Evolutionary conservation across 2,888 invertebrate species (phyloP), one percentile per base, ranked within the genome.

Genomic region (Morpho achilles): DNA sequence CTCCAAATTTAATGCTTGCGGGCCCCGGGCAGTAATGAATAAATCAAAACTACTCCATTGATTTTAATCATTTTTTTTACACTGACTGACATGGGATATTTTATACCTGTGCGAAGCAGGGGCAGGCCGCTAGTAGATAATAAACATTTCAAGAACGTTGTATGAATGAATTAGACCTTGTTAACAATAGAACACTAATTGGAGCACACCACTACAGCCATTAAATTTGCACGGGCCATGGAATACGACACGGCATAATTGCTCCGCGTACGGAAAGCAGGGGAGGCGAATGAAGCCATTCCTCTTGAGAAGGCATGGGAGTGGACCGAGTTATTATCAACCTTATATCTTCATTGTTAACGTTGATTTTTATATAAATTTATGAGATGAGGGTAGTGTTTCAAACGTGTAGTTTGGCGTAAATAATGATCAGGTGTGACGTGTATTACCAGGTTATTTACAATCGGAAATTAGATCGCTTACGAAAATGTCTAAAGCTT

Each of bases 201-300:
- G 63, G 66, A 60, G 62, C 60, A 54, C 57, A 50, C 55, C 62
- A 60, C 57, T 62, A 63, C 59, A 61, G 43, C 77, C 81, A 77
- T 82, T 84, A 84, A 83, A 81, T 80, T 79, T 74, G 74, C 79
- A 74, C 82, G 79, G 74, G 64, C 69, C 70, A 70, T 73, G 73
- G 69, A 79, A 76, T 74, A 76, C 71, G 74, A 79, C 73, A 64
- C 76, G 64, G 60, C 65, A 69, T 82, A 82, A 84, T 84, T 82
- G 82, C 62, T 50, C 47, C 47, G 32, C 64, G 64, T 58, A 61
- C 62, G 53, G 53, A 62, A 58, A 55, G 65, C 53, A 59, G 72
- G 75, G 77, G 77, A 75, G 70, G 67, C 69, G 75, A 80, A 84
- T 84, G 75, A 80, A 84, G 80, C 76, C 78, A 78, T 84, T 74